A percentile compares a stretch with the other conserved stretches of the same genome.
Conservation (phyloP, 2,113 vertebrate genomes). For the Seriola rivoliana region DNA sequence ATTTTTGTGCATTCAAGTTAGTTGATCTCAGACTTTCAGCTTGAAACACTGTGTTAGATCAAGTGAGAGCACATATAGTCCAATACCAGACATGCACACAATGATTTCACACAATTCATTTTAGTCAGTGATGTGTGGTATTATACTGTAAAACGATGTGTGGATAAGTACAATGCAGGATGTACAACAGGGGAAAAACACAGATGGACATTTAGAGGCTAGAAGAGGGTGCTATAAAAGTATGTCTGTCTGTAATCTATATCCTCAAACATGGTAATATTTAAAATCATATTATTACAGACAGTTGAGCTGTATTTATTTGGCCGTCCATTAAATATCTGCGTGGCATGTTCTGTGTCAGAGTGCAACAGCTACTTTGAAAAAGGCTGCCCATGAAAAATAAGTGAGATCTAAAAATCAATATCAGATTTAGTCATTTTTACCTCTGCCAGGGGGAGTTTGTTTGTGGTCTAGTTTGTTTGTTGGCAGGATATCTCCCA, state of each 20-base stretch:
- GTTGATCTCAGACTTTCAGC: background rate
- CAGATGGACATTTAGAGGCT: background rate
- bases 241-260: background rate
- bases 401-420: constrained; percentile 27
- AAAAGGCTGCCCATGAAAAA: constrained; percentile 6
- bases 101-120: background rate
- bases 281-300: background rate
- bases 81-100: constrained; percentile 6
- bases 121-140: background rate
- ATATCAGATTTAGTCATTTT: constrained; percentile 15
- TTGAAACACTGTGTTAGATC: constrained; percentile 23
- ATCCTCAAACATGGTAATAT: background rate
- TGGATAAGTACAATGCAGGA: background rate
- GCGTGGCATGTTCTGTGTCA: background rate
- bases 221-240: background rate
- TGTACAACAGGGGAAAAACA: background rate
- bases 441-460: constrained; percentile 19
- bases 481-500: constrained; percentile 10
- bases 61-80: constrained; percentile 19
- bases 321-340: background rate
- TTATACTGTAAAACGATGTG: background rate
- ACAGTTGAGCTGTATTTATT: background rate
- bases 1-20: constrained; percentile 8
- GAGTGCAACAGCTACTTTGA: constrained; percentile 13
- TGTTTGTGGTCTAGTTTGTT: constrained; percentile 10